Percentiles rank a stretch among this genome's conserved stretches.
Evolutionary conservation across 2,888 invertebrate genomes (phyloP).

Genomic region (Tipula lateralis): DNA sequence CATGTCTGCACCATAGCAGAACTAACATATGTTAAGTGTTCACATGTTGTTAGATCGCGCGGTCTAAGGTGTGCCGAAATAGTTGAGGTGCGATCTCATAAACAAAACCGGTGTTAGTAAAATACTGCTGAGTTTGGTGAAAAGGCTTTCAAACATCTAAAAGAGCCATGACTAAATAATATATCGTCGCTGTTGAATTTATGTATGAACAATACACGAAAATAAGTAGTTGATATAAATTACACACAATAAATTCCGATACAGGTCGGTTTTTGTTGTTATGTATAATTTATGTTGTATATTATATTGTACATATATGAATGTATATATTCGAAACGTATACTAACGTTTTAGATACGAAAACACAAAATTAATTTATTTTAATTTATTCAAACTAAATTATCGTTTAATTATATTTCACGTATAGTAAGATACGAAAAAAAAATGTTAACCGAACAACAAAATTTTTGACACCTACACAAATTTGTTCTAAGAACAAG

Average conservation of each 20-base stretch:
- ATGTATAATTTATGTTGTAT: background rate
- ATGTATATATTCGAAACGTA: background rate
- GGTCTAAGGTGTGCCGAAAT: background rate
- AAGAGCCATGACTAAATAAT: background rate
- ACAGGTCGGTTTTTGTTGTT: background rate
- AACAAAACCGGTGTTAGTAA: background rate
- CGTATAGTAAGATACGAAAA: background rate
- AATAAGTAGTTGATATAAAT: conserved; percentile 1
- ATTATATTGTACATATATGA: background rate
- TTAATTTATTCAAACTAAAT: conserved; percentile 15
- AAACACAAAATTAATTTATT: background rate
- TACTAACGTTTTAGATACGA: too few species aligned
- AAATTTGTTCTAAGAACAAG: background rate
- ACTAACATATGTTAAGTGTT: background rate
- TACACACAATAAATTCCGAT: background rate
- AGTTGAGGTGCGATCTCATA: background rate
- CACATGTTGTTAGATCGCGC: background rate
- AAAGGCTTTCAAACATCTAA: background rate
- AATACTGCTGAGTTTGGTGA: background rate
- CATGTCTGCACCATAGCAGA: background rate
- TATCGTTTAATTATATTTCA: conserved; percentile 24
- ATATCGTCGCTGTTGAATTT: background rate
- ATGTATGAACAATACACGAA: background rate
- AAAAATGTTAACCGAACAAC: background rate
- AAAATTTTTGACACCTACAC: conserved; percentile 19